These are phyloP conservation scores for Laspeyria flexula DNA, from an alignment of 2,888 invertebrate genomes.

Conservation along the genomic window DNA sequence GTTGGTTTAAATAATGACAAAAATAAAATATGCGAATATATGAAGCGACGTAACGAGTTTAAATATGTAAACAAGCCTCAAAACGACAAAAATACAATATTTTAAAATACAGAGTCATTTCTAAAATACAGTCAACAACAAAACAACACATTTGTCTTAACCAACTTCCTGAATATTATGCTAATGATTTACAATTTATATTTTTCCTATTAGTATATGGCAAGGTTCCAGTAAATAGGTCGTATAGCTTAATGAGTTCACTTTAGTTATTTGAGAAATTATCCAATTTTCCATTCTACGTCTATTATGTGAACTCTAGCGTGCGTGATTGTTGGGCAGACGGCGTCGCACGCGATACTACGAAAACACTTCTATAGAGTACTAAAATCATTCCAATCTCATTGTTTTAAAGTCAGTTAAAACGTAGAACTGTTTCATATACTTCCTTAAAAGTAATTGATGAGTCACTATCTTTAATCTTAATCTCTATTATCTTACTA, in stretches of 20 bases:
- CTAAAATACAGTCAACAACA: too few species aligned
- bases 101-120: background rate
- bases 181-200: constrained; percentile 16
- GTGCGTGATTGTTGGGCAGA: constrained; percentile 58
- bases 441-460: constrained; percentile 49
- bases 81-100: constrained; percentile 1
- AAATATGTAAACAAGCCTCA: too few species aligned
- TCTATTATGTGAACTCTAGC: constrained; percentile 61
- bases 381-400: constrained; percentile 34
- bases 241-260: constrained; percentile 50
- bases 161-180: constrained; percentile 3
- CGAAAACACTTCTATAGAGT: constrained; percentile 4
- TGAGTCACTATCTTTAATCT: constrained; percentile 62
- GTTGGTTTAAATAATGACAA: too few species aligned
- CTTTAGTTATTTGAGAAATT: constrained; percentile 65
- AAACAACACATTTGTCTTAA: background rate
- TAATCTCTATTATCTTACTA: constrained; percentile 55
- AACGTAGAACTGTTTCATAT: constrained; percentile 35
- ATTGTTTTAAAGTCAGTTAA: constrained; percentile 43
- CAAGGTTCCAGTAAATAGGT: constrained; percentile 55
- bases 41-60: too few species aligned
- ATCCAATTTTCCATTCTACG: constrained; percentile 74
- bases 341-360: constrained; percentile 63
- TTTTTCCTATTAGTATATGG: background rate
- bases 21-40: too few species aligned